These are phyloP conservation scores for Uloborus plumipes DNA, from an alignment of 2,888 invertebrate genomes.

Conservation along the genomic window DNA sequence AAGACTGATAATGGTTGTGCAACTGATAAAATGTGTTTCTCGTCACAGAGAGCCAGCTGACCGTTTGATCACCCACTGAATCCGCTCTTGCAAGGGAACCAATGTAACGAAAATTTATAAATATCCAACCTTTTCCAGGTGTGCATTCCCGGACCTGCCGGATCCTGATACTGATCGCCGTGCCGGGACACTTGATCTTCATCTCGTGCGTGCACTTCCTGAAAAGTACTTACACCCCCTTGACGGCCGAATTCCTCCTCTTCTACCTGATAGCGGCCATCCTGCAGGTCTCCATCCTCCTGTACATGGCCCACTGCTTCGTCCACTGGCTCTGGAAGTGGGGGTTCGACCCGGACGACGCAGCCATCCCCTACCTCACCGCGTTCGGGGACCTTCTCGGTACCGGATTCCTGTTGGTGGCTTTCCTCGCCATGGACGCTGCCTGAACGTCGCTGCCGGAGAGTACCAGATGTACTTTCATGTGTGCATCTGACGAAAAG, in stretches of 20 bases:
- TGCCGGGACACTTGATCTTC: conserved; percentile 88
- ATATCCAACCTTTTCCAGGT: conserved; percentile 34
- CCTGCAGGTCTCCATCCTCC: conserved; percentile 78
- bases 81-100: no score
- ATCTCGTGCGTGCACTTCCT: conserved; percentile 79
- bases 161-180: conserved; percentile 84
- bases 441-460: no score
- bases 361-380: conserved; percentile 93
- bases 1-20: no score
- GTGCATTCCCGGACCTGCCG: conserved; percentile 77
- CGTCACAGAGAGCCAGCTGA: no score
- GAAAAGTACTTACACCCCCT: conserved; percentile 73
- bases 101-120: no score
- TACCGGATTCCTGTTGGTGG: conserved; percentile 81
- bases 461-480: no score
- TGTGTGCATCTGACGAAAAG: no score
- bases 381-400: conserved; percentile 93
- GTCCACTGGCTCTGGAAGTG: conserved; percentile 90
- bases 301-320: conserved; percentile 87
- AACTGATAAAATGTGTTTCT: no score
- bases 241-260: conserved; percentile 75
- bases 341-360: conserved; percentile 93
- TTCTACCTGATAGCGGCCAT: conserved; percentile 53
- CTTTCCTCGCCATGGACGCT: conserved; percentile 74
- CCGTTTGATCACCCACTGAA: no score